Conservation (phyloP, 2,888 invertebrate species). For the Camptogramma bilineatum region DNA sequence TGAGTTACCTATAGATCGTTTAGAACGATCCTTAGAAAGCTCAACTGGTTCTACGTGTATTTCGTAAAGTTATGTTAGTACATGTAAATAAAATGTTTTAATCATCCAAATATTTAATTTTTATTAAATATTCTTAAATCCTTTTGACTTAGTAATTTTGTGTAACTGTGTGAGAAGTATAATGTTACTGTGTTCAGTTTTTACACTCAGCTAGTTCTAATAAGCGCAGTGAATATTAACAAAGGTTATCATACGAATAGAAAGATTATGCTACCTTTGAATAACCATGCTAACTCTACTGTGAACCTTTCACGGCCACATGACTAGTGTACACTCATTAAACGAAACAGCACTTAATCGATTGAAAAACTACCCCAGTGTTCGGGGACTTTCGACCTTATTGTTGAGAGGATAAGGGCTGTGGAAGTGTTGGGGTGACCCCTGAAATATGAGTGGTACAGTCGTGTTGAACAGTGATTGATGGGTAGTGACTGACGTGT, state of each 20-base stretch:
- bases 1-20: no score
- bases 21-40: no score
- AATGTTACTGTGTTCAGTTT: background rate
- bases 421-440: slow-evolving; percentile 49
- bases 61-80: no score
- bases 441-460: slow-evolving; percentile 80
- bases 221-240: slow-evolving; percentile 4
- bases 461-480: slow-evolving; percentile 80
- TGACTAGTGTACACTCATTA: slow-evolving; percentile 53
- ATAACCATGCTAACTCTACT: slow-evolving; percentile 36
- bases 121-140: no score
- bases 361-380: slow-evolving; percentile 63
- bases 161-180: no score
- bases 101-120: no score
- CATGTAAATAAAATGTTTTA: no score
- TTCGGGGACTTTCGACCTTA: slow-evolving; percentile 53
- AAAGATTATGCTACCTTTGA: slow-evolving; percentile 21
- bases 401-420: slow-evolving; percentile 47
- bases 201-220: slow-evolving; percentile 14
- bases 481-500: slow-evolving; percentile 80
- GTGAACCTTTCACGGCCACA: slow-evolving; percentile 41
- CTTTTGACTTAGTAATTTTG: background rate
- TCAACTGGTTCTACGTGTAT: no score
- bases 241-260: slow-evolving; percentile 15
- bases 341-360: slow-evolving; percentile 71